Conservation (phyloP, 2,113 vertebrate species). For the Psammodynastes pulverulentus region DNA sequence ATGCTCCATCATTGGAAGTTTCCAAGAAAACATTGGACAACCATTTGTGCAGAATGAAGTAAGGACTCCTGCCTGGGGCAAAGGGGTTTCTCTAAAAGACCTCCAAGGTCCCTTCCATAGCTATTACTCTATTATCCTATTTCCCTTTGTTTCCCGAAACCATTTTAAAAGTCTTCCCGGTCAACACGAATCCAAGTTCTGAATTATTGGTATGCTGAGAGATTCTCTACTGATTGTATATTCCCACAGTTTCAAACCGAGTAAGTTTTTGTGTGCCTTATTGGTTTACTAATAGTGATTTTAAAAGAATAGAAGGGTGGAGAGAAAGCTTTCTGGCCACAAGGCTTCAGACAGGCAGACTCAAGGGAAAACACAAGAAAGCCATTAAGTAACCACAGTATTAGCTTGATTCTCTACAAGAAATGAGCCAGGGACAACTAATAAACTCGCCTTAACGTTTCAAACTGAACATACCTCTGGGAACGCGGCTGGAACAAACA, state of each 20-base stretch:
- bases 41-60: background rate
- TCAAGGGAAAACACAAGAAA: constrained; percentile 97
- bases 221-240: constrained; percentile 37
- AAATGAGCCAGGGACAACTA: constrained; percentile 88
- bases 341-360: constrained; percentile 89
- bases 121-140: background rate
- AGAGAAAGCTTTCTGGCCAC: constrained; percentile 78
- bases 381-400: constrained; percentile 99
- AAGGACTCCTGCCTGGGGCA: background rate
- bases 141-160: background rate
- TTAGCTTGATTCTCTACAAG: constrained; percentile 94
- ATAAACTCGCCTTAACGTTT: constrained; percentile 89
- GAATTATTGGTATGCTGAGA: constrained; percentile 42
- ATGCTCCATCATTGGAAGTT: background rate
- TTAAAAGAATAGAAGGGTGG: constrained; percentile 61
- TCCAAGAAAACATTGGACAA: background rate
- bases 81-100: background rate
- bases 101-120: background rate
- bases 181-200: constrained; percentile 30
- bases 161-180: background rate
- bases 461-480: constrained; percentile 84
- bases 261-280: constrained; percentile 64
- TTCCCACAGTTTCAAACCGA: constrained; percentile 67
- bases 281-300: constrained; percentile 78
- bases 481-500: constrained; percentile 90